Conservation (phyloP, 2,113 vertebrate species). For the Erpornis zantholeuca region DNA sequence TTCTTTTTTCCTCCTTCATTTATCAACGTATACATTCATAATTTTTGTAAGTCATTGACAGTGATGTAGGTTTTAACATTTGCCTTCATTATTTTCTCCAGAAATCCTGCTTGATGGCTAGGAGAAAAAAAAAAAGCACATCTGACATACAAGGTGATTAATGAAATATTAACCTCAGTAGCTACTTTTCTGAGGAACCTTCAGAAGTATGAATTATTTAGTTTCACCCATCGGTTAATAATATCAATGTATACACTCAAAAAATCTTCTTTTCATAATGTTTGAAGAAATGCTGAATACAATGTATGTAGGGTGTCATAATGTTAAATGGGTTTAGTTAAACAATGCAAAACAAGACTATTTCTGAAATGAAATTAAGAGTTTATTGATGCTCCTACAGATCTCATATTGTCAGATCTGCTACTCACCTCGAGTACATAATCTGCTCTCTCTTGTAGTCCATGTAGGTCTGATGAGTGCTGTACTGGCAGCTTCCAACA, state of each 20-base stretch:
- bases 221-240: constrained; percentile 8
- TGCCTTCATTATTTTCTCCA: constrained; percentile 38
- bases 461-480: not conserved
- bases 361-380: constrained; percentile 23
- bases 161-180: constrained; percentile 53
- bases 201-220: not conserved
- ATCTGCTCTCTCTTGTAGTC: not conserved
- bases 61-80: not conserved
- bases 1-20: constrained; percentile 28
- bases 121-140: fast-evolving
- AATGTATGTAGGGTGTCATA: not conserved
- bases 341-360: not conserved
- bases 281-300: constrained; percentile 15
- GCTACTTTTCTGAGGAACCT: constrained; percentile 21
- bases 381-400: not conserved
- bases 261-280: not conserved
- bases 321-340: constrained; percentile 26
- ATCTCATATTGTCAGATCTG: not conserved
- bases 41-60: constrained; percentile 23
- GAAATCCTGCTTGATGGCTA: constrained; percentile 2
- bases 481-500: not conserved
- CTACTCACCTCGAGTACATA: not conserved
- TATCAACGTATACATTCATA: constrained; percentile 43
- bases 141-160: constrained; percentile 25
- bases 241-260: not conserved